Evolutionary conservation across 2,888 invertebrate genomes (phyloP), one percentile per base, ranked within the genome.

Genomic region (Merodon equestris): DNA sequence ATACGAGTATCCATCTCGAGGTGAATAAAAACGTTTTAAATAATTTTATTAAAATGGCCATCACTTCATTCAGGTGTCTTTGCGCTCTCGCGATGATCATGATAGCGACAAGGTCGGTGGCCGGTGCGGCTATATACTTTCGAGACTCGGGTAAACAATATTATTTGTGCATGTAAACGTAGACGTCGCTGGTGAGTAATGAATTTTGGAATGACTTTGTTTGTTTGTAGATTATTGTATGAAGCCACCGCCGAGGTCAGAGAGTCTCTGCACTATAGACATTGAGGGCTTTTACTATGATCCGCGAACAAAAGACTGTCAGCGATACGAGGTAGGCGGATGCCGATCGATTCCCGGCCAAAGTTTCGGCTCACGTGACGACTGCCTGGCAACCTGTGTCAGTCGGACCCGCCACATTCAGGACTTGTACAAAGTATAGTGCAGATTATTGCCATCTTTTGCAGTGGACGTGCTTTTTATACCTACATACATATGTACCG

Each of bases 221-320:
- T 40, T 2, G 7, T 27, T 40, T n/a, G 3, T 42, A 87, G 87
- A 76, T 67, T 87, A 87, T 81, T 87, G 87, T 76, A 68, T 84
- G 15, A 82, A 83, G 64, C 87, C 86, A 1, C 87, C 87, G 36
- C 87, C 87, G 13, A 83, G 83, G 48, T 87, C 87, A 0, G 85
- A 85, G 17, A 86, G 88, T 34, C 83, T 85, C 50, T 88, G 87
- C 81, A 86, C 87, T n/a, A 84, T 87, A 18, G 86, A 86, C 66
- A 86, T 87, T 54, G 87, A 87, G 72, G 87, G 87, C 14, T 88
- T 82, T 82, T 88, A 86, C 75, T 87, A 83, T 36, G 87, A 87
- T 70, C 66, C 81, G n/a, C 84, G 84, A 36, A 83, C 83, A 1
- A 82, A 84, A 12, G 85, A 87, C 61, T 87, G 87, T 47, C 82